These are phyloP conservation scores for Eudemis profundana DNA, from an alignment of 2,888 invertebrate genomes.

Conservation along the genomic window DNA sequence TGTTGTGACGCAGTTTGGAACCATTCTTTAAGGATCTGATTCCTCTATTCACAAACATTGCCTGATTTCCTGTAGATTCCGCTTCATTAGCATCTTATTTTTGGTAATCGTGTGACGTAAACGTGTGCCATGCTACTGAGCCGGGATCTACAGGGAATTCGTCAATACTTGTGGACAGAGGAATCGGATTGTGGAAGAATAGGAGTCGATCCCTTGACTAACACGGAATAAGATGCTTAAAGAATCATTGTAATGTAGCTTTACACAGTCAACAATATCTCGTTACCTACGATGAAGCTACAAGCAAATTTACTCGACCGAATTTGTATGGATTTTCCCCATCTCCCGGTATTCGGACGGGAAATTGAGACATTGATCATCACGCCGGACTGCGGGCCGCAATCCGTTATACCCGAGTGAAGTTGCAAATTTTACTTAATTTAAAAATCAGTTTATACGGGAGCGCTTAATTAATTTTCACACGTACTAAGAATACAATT, in stretches of 20 bases:
- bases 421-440: conserved; percentile 15
- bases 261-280: conserved; percentile 3
- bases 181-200: too few species aligned
- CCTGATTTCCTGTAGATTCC: too few species aligned
- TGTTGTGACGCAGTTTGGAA: too few species aligned
- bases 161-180: too few species aligned
- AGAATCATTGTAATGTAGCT: background rate
- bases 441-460: conserved; percentile 17
- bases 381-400: conserved; percentile 5
- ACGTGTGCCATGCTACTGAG: too few species aligned
- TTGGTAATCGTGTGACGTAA: too few species aligned
- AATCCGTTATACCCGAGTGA: conserved; percentile 20
- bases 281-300: conserved; percentile 11
- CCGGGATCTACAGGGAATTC: too few species aligned
- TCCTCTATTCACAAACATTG: too few species aligned
- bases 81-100: too few species aligned
- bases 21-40: too few species aligned
- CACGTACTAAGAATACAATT: conserved; percentile 1
- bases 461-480: conserved; percentile 11
- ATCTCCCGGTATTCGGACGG: conserved; percentile 11
- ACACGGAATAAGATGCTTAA: background rate
- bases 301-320: conserved; percentile 3
- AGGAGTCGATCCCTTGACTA: too few species aligned
- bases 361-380: conserved; percentile 39
- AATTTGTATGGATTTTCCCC: conserved; percentile 31